Conservation (phyloP, 2,113 vertebrate species). For the Mixornis gularis region DNA sequence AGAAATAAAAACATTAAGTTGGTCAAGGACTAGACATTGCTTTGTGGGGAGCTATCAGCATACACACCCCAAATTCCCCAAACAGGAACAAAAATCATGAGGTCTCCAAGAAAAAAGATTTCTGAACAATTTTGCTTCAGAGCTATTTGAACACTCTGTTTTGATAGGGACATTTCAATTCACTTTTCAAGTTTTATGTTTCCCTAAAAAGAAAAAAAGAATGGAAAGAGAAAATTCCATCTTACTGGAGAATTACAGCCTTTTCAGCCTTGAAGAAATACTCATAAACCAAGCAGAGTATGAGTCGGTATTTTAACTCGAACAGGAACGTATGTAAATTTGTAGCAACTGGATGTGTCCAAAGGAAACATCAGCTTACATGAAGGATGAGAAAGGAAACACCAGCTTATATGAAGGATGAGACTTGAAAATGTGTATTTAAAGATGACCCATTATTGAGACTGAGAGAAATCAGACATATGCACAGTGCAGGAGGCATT, state of each 20-base stretch:
- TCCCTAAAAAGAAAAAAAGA: not conserved
- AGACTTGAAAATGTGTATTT: not conserved
- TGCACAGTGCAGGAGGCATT: not conserved
- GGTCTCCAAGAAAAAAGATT: not conserved
- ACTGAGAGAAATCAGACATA: not conserved
- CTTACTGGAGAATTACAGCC: not conserved
- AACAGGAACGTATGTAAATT: not conserved
- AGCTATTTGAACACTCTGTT: not conserved
- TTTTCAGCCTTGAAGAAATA: not conserved
- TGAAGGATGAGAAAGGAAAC: not conserved
- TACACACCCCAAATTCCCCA: not conserved
- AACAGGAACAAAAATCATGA: not conserved
- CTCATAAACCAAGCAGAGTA: not conserved
- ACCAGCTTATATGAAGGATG: not conserved
- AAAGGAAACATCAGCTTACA: not conserved
- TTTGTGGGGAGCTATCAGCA: not conserved
- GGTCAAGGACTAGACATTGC: not conserved
- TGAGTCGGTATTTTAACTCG: not conserved
- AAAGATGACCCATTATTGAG: not conserved
- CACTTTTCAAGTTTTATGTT: not conserved
- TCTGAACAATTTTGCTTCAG: not conserved
- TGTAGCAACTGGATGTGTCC: not conserved
- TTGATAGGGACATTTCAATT: not conserved
- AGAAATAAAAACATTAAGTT: not conserved
- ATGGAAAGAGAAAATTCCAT: not conserved